Conservation (phyloP, 2,888 invertebrate genomes). For the Apomyelois bistriatella region DNA sequence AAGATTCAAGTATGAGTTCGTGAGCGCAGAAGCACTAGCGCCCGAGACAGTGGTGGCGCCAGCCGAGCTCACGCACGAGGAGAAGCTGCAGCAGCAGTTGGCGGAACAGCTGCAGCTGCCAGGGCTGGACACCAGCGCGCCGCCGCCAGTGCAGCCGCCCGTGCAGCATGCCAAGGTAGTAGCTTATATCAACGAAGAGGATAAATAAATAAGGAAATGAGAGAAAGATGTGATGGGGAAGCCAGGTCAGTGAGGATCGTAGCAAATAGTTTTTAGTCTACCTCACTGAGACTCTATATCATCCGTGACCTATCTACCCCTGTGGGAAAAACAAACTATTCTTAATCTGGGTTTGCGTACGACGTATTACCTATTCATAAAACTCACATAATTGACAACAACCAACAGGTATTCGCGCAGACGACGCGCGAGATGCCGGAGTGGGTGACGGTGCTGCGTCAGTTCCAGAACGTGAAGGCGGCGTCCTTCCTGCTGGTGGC, state of each 20-base stretch:
- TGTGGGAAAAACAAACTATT: too few relatives aligned
- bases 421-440: constrained; percentile 94
- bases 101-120: constrained; percentile 91
- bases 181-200: too few relatives aligned
- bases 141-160: constrained; percentile 46
- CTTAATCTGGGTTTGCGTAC: too few relatives aligned
- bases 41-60: constrained; percentile 83
- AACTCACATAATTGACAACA: too few relatives aligned
- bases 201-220: too few relatives aligned
- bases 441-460: constrained; percentile 94
- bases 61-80: constrained; percentile 82
- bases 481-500: constrained; percentile 96
- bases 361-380: too few relatives aligned
- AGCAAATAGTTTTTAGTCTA: too few relatives aligned
- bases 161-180: constrained; percentile 47
- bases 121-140: constrained; percentile 84
- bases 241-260: too few relatives aligned
- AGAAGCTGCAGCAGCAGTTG: constrained; percentile 90
- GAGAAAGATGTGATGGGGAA: too few relatives aligned
- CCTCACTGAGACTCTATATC: too few relatives aligned
- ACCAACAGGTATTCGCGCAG: constrained; percentile 90
- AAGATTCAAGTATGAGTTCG: constrained; percentile 83
- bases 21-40: constrained; percentile 62
- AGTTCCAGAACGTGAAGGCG: constrained; percentile 94
- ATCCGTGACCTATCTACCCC: too few relatives aligned